Conservation (phyloP, 2,888 invertebrate species). For the Drosophila sordidula region DNA sequence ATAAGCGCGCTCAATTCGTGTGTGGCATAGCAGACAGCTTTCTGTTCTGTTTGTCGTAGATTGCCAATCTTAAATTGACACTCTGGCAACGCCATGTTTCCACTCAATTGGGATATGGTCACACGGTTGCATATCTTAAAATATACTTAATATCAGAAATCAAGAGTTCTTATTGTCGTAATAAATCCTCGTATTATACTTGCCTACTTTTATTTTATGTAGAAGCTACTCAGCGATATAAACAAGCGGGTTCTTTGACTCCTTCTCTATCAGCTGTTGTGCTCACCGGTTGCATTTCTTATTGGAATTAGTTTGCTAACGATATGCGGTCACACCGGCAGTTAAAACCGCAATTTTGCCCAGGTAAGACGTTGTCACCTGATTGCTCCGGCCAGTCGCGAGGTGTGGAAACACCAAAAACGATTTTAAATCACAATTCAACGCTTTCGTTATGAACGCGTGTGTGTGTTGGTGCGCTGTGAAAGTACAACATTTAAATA, state of each 20-base stretch:
- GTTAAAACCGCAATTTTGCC: slow-evolving; percentile 47
- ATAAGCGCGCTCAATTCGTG: not conserved
- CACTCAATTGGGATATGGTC: not conserved
- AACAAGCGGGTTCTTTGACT: not conserved
- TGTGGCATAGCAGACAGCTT: slow-evolving; percentile 25
- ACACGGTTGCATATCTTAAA: not conserved
- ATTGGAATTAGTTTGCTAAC: slow-evolving; percentile 15
- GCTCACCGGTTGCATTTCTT: slow-evolving; percentile 32
- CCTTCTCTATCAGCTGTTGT: slow-evolving; percentile 28
- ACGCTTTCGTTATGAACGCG: slow-evolving; percentile 44
- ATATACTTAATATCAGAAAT: not conserved
- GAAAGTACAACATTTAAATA: slow-evolving; percentile 70
- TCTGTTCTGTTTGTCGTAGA: no score
- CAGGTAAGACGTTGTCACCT: slow-evolving; percentile 70
- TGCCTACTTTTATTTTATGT: not conserved
- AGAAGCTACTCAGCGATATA: not conserved
- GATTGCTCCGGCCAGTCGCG: slow-evolving; percentile 37
- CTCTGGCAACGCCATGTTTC: not conserved
- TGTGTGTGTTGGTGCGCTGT: slow-evolving; percentile 53
- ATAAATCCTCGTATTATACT: no score
- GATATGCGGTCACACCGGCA: slow-evolving; percentile 35
- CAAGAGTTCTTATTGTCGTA: not conserved
- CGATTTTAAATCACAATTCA: slow-evolving; percentile 19
- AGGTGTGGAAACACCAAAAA: slow-evolving; percentile 10
- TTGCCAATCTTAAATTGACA: not conserved